Base-by-base conservation (phyloP, 2,797 vertebrate genomes). In the Cyclopterus lumpus region DNA sequence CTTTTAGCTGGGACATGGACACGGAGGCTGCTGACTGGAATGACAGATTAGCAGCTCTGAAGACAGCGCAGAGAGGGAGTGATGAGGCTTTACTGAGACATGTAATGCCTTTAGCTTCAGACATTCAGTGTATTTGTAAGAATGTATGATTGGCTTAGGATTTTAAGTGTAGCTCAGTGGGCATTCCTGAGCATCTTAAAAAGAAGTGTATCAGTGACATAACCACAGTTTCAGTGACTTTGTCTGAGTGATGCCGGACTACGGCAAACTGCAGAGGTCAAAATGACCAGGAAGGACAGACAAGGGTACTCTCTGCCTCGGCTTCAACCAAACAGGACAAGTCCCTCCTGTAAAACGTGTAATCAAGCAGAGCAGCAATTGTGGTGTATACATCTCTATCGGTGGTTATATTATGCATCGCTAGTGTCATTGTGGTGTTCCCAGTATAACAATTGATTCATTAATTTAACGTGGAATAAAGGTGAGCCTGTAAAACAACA, bases 251-350 rank as follows among this genome's bases (percentile, higher is more conserved):
- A 94, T 89, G 93, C 93, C 94, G 94, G 90, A 92, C 92, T 79
- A 92, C 81, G 79, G 75, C 68, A 67, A 89, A 86, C 63, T 67
- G 87, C 69, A 88, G 75, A 77, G 84, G 30, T 36, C 80, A 73
- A 91, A 91, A 77, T 87, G 84, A 96, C 94, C 91, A 93, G 92
- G 93, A 97, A 97, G 96, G 97, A 87, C 96, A 94, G 93, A 91
- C 94, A 97, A 97, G 96, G 95, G 94, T 96, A 95, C 83, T 51
- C 59, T 60, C 34, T 51, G 34, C n/a, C 38, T 80, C 1, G 26
- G 22, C 28, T 28, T 44, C 55, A 40, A 48, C 26, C 8, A 46
- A 63, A 54, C 71, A 64, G 36, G 55, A 62, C 49, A 40, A 40
- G 69, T 40, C 38, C 54, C n/a, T 9, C 38, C 22, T 40, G 7